phyloP scores from a whole-genome alignment of 1,140 invertebrate genomes.

The Sycobia sp. region DNA sequence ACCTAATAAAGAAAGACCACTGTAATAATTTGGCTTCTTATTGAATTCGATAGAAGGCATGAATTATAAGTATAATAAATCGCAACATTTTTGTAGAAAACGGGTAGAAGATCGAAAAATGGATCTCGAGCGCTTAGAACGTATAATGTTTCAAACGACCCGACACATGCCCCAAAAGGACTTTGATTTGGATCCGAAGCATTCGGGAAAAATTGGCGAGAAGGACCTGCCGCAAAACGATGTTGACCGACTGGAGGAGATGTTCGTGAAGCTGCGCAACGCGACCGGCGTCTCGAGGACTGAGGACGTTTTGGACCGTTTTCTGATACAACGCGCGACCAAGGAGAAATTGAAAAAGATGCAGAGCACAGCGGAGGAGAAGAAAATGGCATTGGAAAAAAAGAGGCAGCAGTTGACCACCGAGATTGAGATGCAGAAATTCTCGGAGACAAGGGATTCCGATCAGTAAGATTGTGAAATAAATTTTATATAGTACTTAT shows the following conservation, averaged over 20 bases:
- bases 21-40: too few relatives aligned
- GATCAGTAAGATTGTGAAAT: slow-evolving; percentile 71
- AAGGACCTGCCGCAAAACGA: slow-evolving; percentile 50
- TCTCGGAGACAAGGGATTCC: slow-evolving; percentile 77
- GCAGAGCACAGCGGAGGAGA: slow-evolving; percentile 71
- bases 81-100: slow-evolving; percentile 53
- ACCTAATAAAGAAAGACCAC: too few relatives aligned
- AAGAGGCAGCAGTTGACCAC: slow-evolving; percentile 70
- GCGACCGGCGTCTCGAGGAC: slow-evolving; percentile 76
- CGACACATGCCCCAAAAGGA: slow-evolving; percentile 33
- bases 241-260: slow-evolving; percentile 66
- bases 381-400: slow-evolving; percentile 73
- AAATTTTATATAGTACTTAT: too few relatives aligned
- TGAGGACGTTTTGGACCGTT: slow-evolving; percentile 75
- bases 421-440: slow-evolving; percentile 77
- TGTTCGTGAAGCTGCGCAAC: slow-evolving; percentile 74
- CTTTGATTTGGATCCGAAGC: slow-evolving; percentile 33
- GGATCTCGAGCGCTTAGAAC: slow-evolving; percentile 74
- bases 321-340: slow-evolving; percentile 73
- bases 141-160: slow-evolving; percentile 67
- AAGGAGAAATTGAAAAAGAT: slow-evolving; percentile 71
- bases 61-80: too few relatives aligned
- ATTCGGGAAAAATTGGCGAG: slow-evolving; percentile 30
- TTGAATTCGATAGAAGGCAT: too few relatives aligned
- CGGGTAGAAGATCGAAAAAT: slow-evolving; percentile 71